Evolutionary conservation across 2,888 invertebrate species (phyloP), one percentile per base, ranked within the genome.

Genomic region (Conistra vaccinii): DNA sequence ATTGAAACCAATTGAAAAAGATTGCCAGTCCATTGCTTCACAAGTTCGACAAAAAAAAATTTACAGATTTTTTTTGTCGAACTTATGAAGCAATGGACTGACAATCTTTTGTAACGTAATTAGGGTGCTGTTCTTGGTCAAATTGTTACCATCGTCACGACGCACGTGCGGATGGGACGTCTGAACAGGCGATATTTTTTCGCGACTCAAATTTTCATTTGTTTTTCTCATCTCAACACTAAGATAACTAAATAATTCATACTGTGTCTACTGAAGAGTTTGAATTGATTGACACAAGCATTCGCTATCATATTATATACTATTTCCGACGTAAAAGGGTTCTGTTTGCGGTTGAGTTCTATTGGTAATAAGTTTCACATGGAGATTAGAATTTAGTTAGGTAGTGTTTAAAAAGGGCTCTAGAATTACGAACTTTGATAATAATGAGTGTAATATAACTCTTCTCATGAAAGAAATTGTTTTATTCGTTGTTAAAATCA

Each of bases 311-410:
- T 63, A 71, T 57, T 20, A 48, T 73, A 26, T 57, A n/a, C 7
- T 14, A 51, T 26, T 42, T 51, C 42, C 42, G 51, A 48, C 35
- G 35, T 60, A 17, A 78, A 79, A 45, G 45, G 60, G 29, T 77
- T 45, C 26, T 65, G 51, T 76, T 67, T 76, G 57, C 48, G 35
- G 55, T 69, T 32, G 17, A 29, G 45, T 57, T 63, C 14, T 62
- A 69, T 77, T 60, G 23, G 63, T 78, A 10, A 53, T 58, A 78
- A 14, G 32, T 7, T 6, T 70, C 42, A 17, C 51, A n/a, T n/a
- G 14, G 77, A 39, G 0, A 45, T 58, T 29, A n/a, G 5, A 39
- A 29, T n/a, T n/a, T n/a, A n/a, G n/a, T n/a, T n/a, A n/a, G n/a
- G 51, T 35, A 29, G 5, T 51, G 39, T 53, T 20, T 42, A 42